A percentile compares a stretch with the other conserved stretches of the same genome.
These are phyloP conservation scores for Brachionus manjavacas DNA, from an alignment of 1,140 invertebrate genomes.

Conservation along the genomic window DNA sequence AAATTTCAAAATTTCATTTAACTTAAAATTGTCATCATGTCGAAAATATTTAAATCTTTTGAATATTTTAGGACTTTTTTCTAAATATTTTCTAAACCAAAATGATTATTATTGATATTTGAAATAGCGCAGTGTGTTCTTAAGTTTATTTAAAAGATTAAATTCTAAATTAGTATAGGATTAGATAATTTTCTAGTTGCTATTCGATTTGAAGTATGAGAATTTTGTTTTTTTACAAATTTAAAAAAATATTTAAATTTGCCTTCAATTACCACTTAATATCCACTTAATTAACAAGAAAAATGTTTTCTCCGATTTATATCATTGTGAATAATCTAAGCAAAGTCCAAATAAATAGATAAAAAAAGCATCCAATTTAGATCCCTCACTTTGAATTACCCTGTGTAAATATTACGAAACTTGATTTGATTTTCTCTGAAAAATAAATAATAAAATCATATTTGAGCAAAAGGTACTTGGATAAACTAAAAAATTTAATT, in stretches of 20 bases:
- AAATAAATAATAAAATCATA: neutral
- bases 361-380: neutral
- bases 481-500: neutral
- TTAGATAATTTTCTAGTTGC: slow-evolving; percentile 4
- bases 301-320: neutral
- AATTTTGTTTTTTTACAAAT: neutral
- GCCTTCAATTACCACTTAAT: slow-evolving; percentile 1
- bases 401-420: neutral
- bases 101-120: neutral
- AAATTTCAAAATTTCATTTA: neutral
- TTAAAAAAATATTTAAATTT: slow-evolving; percentile 1
- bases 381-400: neutral
- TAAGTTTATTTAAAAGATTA: slow-evolving; percentile 19
- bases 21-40: neutral
- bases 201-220: neutral
- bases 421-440: neutral
- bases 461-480: neutral
- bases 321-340: neutral
- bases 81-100: neutral
- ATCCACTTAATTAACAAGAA: neutral
- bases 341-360: neutral
- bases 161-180: neutral
- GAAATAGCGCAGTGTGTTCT: neutral
- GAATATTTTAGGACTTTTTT: neutral
- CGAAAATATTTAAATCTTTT: neutral